Conservation (phyloP, 2,113 vertebrate species). For the Anoplopoma fimbria region DNA sequence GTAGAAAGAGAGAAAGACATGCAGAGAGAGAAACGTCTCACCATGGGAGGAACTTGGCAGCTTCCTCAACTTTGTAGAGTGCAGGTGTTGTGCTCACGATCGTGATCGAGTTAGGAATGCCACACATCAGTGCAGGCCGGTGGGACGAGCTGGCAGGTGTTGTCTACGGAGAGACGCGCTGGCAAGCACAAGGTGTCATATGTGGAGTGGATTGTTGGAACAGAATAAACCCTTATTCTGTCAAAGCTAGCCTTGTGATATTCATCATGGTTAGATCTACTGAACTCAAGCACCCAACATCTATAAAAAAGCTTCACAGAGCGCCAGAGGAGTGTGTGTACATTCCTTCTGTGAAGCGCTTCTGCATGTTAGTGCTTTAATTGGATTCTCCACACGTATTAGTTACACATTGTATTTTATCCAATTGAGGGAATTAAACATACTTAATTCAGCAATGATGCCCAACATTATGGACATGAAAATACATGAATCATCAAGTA, state of each 20-base stretch:
- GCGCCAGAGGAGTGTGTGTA: slow-evolving; percentile 8
- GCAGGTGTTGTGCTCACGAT: slow-evolving; percentile 62
- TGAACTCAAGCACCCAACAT: slow-evolving; percentile 21
- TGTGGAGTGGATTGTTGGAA: slow-evolving; percentile 46
- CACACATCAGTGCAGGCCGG: slow-evolving; percentile 56
- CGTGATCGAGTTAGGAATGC: slow-evolving; percentile 57
- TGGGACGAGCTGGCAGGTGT: slow-evolving; percentile 62
- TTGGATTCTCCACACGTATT: slow-evolving; percentile 68
- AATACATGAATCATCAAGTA: slow-evolving; percentile 31
- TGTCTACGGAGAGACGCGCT: slow-evolving; percentile 46
- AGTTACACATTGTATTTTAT: slow-evolving; percentile 57
- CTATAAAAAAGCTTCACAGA: slow-evolving; percentile 4
- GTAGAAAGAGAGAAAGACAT: slow-evolving; percentile 5
- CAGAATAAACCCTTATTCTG: slow-evolving; percentile 55
- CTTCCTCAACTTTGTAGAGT: slow-evolving; percentile 49
- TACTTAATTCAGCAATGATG: slow-evolving; percentile 34
- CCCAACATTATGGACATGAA: slow-evolving; percentile 19
- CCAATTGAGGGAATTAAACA: slow-evolving; percentile 55
- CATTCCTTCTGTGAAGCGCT: not conserved
- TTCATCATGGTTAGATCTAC: slow-evolving; percentile 41
- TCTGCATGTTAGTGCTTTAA: slow-evolving; percentile 43
- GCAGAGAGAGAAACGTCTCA: slow-evolving; percentile 18
- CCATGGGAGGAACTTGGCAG: slow-evolving; percentile 55
- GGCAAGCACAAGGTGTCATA: slow-evolving; percentile 53
- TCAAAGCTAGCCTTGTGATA: slow-evolving; percentile 48